Percentiles rank a stretch among this genome's conserved stretches.
Conservation (phyloP, 2,797 vertebrate species). For the Rhinophrynus dorsalis region DNA sequence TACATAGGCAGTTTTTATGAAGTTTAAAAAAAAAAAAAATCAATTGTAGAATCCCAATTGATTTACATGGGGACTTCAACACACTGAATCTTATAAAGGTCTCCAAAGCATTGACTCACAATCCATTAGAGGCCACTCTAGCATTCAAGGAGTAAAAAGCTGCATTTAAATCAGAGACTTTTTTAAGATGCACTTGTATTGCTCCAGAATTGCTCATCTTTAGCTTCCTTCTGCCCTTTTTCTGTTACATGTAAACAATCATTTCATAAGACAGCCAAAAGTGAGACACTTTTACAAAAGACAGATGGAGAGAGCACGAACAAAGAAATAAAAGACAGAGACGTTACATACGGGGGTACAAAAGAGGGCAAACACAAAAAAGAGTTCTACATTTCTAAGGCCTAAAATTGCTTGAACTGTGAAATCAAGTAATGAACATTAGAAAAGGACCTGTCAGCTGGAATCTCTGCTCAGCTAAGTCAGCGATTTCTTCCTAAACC, state of each 20-base stretch:
- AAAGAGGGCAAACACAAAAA: neutral
- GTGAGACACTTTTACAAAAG: neutral
- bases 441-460: constrained; percentile 88
- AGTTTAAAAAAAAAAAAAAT: too few relatives aligned
- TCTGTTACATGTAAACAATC: neutral
- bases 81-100: too few relatives aligned
- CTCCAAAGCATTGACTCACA: too few relatives aligned
- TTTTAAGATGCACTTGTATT: too few relatives aligned
- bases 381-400: constrained; percentile 67
- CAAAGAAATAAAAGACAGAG: neutral
- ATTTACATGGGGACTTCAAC: too few relatives aligned
- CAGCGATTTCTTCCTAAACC: constrained; percentile 82
- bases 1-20: too few relatives aligned
- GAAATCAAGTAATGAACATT: constrained; percentile 84
- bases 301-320: neutral
- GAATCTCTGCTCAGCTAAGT: constrained; percentile 76
- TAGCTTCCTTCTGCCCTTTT: too few relatives aligned
- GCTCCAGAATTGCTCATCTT: too few relatives aligned
- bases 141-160: too few relatives aligned
- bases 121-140: too few relatives aligned
- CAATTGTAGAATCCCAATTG: too few relatives aligned
- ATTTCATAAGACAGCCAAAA: neutral
- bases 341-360: neutral
- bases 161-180: too few relatives aligned
- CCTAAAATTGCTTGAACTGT: constrained; percentile 76